phyloP scores from a whole-genome alignment of 2,888 invertebrate genomes.

The Oligia latruncula region DNA sequence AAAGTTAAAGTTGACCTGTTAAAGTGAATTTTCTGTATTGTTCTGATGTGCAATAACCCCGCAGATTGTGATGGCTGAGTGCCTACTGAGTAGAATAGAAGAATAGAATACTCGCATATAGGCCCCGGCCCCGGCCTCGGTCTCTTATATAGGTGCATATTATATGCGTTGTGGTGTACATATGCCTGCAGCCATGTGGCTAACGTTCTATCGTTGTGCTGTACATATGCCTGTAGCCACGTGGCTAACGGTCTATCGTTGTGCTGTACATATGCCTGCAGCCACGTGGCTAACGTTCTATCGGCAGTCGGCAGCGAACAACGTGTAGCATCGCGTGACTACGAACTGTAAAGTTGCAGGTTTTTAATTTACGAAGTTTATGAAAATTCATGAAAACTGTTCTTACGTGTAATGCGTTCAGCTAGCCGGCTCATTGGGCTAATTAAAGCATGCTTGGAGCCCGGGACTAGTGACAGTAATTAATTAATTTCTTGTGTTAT shows the following conservation, averaged over 20 bases:
- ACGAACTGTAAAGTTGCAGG: neutral
- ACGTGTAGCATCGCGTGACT: constrained; percentile 41
- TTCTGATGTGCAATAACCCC: neutral
- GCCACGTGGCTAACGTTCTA: no score
- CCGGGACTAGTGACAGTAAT: neutral
- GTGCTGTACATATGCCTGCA: neutral
- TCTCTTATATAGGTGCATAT: no score
- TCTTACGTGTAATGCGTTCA: constrained; percentile 30
- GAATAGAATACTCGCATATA: no score
- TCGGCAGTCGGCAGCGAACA: neutral
- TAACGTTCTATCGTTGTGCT: neutral
- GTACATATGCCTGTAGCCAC: no score
- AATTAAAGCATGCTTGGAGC: neutral
- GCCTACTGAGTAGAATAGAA: neutral
- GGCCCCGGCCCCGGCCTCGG: no score
- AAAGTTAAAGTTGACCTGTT: neutral
- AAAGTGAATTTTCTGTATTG: neutral
- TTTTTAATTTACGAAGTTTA: constrained; percentile 26
- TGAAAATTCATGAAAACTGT: constrained; percentile 46
- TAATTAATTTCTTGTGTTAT: no score
- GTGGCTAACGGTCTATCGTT: no score
- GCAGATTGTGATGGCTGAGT: neutral
- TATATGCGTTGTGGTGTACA: neutral
- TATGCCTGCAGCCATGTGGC: no score
- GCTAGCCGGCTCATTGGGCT: constrained; percentile 25